These are phyloP conservation scores for Distichodus sexfasciatus DNA, from an alignment of 2,797 vertebrate genomes.

Conservation along the genomic window DNA sequence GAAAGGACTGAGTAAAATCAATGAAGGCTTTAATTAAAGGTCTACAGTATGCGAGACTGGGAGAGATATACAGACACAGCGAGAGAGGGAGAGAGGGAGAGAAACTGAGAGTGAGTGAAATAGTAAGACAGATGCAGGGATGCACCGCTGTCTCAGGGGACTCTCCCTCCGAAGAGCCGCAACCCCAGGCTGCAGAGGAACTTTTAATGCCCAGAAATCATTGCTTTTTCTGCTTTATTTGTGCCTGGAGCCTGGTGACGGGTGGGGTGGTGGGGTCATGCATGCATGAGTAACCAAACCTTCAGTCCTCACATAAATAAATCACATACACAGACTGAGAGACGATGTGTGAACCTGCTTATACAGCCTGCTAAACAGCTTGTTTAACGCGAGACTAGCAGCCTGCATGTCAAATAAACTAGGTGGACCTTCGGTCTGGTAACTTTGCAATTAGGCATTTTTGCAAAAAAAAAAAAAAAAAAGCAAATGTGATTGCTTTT, in stretches of 20 bases:
- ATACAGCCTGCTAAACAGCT: constrained; percentile 1
- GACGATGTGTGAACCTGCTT: constrained; percentile 8
- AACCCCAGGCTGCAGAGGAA: constrained; percentile 30
- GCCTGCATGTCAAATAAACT: background rate
- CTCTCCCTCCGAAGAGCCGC: constrained; percentile 19
- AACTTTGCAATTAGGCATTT: background rate
- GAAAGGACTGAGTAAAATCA: constrained; percentile 40
- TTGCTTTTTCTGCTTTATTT: constrained; percentile 42
- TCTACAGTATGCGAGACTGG: constrained; percentile 5
- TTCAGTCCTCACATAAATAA: constrained; percentile 44
- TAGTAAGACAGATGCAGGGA: constrained; percentile 9
- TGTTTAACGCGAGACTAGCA: background rate
- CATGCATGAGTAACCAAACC: constrained; percentile 42
- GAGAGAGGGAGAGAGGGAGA: background rate
- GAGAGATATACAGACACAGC: background rate
- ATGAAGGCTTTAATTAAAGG: constrained; percentile 54
- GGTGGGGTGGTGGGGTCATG: constrained; percentile 31
- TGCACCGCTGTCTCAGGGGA: constrained; percentile 33
- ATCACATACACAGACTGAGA: constrained; percentile 21
- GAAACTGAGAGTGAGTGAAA: constrained; percentile 5
- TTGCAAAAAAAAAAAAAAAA: too few species aligned
- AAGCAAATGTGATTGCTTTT: too few species aligned
- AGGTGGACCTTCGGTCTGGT: background rate
- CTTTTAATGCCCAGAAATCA: constrained; percentile 44
- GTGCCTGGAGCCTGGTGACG: constrained; percentile 19